phyloP scores from a whole-genome alignment of 1,140 invertebrate genomes.

The Hyles vespertilio region DNA sequence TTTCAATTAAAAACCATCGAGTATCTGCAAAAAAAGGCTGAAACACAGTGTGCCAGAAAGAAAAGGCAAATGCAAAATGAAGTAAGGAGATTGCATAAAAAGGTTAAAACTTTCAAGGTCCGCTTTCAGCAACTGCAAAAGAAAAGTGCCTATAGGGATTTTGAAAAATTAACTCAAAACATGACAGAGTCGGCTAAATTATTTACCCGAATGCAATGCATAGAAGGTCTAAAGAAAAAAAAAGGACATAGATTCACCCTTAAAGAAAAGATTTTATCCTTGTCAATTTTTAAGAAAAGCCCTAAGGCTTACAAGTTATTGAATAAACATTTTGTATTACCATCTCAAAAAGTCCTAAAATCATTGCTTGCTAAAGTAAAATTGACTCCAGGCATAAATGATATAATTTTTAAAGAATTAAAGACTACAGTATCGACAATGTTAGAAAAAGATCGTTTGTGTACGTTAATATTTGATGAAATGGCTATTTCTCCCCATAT shows the following conservation, averaged over 20 bases:
- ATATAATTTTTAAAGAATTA: conserved; percentile 20
- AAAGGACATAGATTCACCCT: conserved; percentile 10
- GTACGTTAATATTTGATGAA: conserved; percentile 12
- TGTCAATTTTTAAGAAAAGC: not conserved
- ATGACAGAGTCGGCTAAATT: not conserved
- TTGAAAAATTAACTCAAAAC: too few relatives aligned
- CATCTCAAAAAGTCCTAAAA: conserved; percentile 20
- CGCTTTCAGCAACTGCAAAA: too few relatives aligned
- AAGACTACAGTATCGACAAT: conserved; percentile 14
- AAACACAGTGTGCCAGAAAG: too few relatives aligned
- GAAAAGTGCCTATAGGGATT: too few relatives aligned
- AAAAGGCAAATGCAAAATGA: too few relatives aligned
- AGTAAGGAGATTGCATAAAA: too few relatives aligned
- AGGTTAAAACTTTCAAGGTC: too few relatives aligned
- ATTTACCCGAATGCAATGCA: conserved; percentile 9
- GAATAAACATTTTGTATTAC: conserved; percentile 18
- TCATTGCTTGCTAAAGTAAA: conserved; percentile 13
- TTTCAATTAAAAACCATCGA: too few relatives aligned
- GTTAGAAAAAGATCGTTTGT: conserved; percentile 8
- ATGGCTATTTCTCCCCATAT: conserved; percentile 20
- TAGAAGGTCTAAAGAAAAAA: conserved; percentile 6
- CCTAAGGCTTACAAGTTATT: conserved; percentile 4
- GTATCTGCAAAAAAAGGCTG: too few relatives aligned
- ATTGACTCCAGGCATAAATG: conserved; percentile 17
- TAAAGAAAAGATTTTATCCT: conserved; percentile 14